phyloP scores from a whole-genome alignment of 92 coral and sea anemone genomes.

The Porites lobata region DNA sequence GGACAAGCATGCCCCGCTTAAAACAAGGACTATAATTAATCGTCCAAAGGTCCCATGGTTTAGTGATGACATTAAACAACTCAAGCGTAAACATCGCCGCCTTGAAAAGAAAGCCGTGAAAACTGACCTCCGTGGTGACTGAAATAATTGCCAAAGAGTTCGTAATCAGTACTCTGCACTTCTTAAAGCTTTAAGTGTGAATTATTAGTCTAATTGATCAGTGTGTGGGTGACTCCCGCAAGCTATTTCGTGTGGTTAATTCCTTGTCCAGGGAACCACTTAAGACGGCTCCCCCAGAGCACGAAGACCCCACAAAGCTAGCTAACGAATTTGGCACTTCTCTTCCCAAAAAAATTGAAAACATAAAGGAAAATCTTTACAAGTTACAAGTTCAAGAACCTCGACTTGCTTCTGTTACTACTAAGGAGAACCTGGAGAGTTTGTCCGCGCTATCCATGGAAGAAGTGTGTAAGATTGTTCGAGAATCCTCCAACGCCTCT shows the following conservation, averaged over 20 bases:
- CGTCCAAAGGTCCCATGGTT: neutral
- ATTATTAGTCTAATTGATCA: no score
- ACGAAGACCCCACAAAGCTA: slow-evolving; percentile 37
- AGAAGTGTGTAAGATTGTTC: slow-evolving; percentile 32
- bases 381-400: slow-evolving; percentile 41
- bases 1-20: no score
- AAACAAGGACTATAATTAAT: no score
- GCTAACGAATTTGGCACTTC: slow-evolving; percentile 37
- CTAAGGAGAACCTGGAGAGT: no score
- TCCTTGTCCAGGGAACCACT: slow-evolving; percentile 20
- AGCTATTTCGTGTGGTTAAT: slow-evolving; percentile 48
- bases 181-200: slow-evolving; percentile 15
- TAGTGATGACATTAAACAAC: slow-evolving; percentile 11
- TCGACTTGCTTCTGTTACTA: neutral
- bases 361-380: slow-evolving; percentile 28
- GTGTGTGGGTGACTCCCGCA: slow-evolving; percentile 11
- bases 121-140: slow-evolving; percentile 17
- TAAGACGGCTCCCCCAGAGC: slow-evolving; percentile 31
- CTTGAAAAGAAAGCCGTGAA: slow-evolving; percentile 18
- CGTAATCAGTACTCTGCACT: slow-evolving; percentile 23
- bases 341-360: slow-evolving; percentile 23
- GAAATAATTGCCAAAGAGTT: neutral
- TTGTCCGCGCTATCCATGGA: slow-evolving; percentile 44
- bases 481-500: slow-evolving; percentile 30
- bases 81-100: slow-evolving; percentile 14